These are phyloP conservation scores for Periphyllus acericola DNA, from an alignment of 2,888 invertebrate species.

Conservation along the genomic window DNA sequence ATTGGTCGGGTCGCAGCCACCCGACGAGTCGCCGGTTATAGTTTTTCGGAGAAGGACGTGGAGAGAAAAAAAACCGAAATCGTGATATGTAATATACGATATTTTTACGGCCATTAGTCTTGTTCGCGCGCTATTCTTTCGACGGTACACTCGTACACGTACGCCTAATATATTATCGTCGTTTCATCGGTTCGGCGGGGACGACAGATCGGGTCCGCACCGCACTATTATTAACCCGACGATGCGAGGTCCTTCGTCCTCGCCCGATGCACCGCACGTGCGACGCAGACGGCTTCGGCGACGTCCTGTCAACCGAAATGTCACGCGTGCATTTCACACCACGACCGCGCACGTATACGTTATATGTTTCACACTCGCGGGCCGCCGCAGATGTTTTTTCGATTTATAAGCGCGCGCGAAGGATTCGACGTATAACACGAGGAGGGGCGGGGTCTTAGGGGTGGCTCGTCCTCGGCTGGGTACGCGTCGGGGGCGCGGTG, in stretches of 20 bases:
- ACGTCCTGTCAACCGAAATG: slow-evolving; percentile 10
- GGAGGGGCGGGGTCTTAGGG: too few relatives aligned
- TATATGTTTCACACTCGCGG: too few relatives aligned
- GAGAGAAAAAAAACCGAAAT: background rate
- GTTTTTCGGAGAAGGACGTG: background rate
- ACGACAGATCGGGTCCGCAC: background rate
- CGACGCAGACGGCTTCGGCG: background rate
- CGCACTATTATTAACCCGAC: background rate
- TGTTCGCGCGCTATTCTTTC: background rate
- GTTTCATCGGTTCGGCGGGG: background rate
- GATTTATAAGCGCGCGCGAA: background rate
- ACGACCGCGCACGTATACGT: too few relatives aligned
- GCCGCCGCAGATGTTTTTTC: background rate
- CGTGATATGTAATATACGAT: background rate
- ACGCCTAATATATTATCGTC: background rate
- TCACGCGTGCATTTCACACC: background rate
- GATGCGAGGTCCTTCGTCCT: background rate
- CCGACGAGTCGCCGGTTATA: too few relatives aligned
- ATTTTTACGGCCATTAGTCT: background rate
- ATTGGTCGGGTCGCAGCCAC: too few relatives aligned
- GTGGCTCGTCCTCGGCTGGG: too few relatives aligned
- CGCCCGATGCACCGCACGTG: background rate
- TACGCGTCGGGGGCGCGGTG: too few relatives aligned
- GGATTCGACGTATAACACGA: too few relatives aligned
- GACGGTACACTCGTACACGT: background rate